These are phyloP conservation scores for Squalus acanthias DNA, from an alignment of 2,797 vertebrate genomes.

Conservation along the genomic window DNA sequence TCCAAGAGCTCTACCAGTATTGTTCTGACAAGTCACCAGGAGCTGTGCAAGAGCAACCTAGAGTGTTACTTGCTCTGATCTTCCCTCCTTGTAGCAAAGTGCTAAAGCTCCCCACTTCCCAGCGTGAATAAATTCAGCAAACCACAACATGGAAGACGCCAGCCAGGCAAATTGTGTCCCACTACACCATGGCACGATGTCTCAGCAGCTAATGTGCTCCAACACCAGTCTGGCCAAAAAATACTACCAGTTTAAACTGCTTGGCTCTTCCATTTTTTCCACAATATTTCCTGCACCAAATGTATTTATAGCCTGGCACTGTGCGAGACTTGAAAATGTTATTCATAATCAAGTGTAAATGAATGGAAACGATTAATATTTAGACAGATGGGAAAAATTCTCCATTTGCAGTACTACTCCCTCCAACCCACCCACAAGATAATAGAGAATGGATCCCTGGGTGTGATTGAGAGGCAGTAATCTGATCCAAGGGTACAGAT, in stretches of 20 bases:
- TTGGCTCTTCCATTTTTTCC: neutral
- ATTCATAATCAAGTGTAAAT: neutral
- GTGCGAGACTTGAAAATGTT: neutral
- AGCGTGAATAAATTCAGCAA: neutral
- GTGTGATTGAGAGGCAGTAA: conserved; percentile 26
- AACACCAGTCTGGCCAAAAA: neutral
- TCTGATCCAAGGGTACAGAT: conserved; percentile 22
- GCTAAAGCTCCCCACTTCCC: neutral
- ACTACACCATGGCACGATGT: neutral
- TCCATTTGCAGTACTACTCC: neutral
- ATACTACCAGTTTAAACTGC: neutral
- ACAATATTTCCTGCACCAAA: no score
- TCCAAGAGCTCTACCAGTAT: neutral
- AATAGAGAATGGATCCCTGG: conserved; percentile 15
- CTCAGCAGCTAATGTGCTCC: neutral
- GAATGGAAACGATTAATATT: neutral
- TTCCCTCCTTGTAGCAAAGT: neutral
- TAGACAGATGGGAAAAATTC: neutral
- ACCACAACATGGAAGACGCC: neutral
- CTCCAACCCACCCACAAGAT: neutral
- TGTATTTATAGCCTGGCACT: neutral
- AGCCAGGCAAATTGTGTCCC: neutral
- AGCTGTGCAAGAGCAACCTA: neutral
- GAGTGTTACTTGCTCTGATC: neutral
- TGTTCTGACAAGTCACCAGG: neutral